Conservation (phyloP, 2,888 invertebrate species). For the Elegia similella region DNA sequence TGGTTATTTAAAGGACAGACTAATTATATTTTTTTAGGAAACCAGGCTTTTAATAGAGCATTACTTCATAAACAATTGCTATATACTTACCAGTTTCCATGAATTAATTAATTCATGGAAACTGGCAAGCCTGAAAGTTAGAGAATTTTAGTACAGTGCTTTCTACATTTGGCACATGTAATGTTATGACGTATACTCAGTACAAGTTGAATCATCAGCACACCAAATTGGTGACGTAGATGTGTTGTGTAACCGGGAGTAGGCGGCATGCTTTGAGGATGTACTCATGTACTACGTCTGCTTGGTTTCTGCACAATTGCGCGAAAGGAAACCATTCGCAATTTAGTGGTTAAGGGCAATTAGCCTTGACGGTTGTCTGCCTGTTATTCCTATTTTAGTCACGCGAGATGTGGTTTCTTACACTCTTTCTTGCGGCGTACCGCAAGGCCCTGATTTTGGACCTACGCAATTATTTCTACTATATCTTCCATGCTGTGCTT, state of each 20-base stretch:
- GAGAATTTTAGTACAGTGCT: neutral
- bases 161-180: neutral
- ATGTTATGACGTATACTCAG: neutral
- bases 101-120: too few species aligned
- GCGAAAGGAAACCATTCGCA: neutral
- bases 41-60: too few species aligned
- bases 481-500: too few species aligned
- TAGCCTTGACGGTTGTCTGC: neutral
- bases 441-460: too few species aligned
- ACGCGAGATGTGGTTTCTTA: too few species aligned
- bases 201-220: neutral
- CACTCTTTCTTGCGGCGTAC: too few species aligned
- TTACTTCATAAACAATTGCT: too few species aligned
- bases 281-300: neutral
- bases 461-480: too few species aligned
- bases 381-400: too few species aligned
- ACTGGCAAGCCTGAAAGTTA: neutral
- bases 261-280: neutral
- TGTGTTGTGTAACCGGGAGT: conserved; percentile 8
- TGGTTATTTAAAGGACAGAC: too few species aligned
- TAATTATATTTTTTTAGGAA: too few species aligned
- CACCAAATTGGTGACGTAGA: conserved; percentile 4
- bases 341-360: neutral
- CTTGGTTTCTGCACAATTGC: neutral
- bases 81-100: too few species aligned